A percentile compares a stretch with the other conserved stretches of the same genome.
Evolutionary conservation across 2,113 vertebrate species (phyloP).

Genomic region (Aplodontia rufa): DNA sequence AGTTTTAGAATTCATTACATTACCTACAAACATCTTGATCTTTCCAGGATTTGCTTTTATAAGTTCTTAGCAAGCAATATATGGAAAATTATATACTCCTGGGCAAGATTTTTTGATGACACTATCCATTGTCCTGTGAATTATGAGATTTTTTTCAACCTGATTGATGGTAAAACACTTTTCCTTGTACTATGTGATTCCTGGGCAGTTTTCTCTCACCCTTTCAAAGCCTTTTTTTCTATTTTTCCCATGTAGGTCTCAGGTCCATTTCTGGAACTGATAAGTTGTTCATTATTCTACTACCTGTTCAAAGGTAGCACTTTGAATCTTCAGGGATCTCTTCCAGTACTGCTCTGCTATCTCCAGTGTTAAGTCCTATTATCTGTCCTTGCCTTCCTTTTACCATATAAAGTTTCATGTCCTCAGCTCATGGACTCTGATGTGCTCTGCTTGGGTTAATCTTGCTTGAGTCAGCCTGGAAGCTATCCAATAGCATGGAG

Average conservation of each 20-base stretch:
- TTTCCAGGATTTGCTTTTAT: background rate
- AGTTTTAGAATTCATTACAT: too few relatives aligned
- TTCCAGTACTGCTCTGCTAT: background rate
- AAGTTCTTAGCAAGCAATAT: background rate
- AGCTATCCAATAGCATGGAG: too few relatives aligned
- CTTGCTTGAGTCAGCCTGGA: too few relatives aligned
- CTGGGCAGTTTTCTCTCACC: background rate
- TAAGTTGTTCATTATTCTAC: background rate
- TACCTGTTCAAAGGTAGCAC: background rate
- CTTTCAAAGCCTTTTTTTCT: background rate
- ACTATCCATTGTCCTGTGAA: background rate
- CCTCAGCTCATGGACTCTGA: too few relatives aligned
- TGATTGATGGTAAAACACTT: background rate
- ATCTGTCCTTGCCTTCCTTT: too few relatives aligned
- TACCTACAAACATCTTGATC: too few relatives aligned
- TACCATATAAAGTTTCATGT: too few relatives aligned
- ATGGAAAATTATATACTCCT: too few relatives aligned
- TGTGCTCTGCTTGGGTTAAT: too few relatives aligned
- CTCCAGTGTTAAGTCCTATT: too few relatives aligned
- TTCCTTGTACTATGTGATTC: background rate
- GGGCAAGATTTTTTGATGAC: background rate
- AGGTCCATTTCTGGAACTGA: rapidly evolving
- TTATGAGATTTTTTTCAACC: background rate
- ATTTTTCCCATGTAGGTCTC: background rate
- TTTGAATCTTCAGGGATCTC: background rate